Evolutionary conservation across 2,797 vertebrate species (phyloP).

Genomic region (Cryptoprocta ferox): DNA sequence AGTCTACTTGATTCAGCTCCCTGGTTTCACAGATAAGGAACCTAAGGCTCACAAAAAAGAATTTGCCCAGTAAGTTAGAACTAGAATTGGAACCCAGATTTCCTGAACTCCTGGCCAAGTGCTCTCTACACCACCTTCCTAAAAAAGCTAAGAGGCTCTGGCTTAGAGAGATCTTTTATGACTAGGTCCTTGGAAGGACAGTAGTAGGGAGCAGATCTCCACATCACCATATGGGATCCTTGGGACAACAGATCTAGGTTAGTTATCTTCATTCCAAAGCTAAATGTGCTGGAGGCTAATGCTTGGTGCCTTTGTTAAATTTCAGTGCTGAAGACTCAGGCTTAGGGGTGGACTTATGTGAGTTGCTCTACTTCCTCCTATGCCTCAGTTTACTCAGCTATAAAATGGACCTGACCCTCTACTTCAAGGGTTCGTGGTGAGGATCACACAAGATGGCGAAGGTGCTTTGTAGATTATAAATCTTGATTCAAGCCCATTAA

Average conservation of each 20-base stretch:
- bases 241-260: background rate
- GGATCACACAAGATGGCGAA: background rate
- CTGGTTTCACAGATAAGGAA: background rate
- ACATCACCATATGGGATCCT: background rate
- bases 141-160: background rate
- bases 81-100: background rate
- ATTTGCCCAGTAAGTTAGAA: slow-evolving; percentile 34
- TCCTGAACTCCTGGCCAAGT: background rate
- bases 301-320: background rate
- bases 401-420: background rate
- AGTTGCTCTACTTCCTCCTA: background rate
- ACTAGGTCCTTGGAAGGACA: background rate
- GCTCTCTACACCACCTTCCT: background rate
- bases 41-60: background rate
- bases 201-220: background rate
- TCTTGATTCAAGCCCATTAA: background rate
- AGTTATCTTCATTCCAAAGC: background rate
- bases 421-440: background rate
- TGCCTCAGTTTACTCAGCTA: background rate
- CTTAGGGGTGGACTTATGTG: background rate
- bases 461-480: slow-evolving; percentile 6
- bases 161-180: background rate
- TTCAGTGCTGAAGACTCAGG: background rate
- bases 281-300: background rate
- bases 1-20: background rate